Conservation (phyloP, 2,113 vertebrate genomes). For the Sander lucioperca region DNA sequence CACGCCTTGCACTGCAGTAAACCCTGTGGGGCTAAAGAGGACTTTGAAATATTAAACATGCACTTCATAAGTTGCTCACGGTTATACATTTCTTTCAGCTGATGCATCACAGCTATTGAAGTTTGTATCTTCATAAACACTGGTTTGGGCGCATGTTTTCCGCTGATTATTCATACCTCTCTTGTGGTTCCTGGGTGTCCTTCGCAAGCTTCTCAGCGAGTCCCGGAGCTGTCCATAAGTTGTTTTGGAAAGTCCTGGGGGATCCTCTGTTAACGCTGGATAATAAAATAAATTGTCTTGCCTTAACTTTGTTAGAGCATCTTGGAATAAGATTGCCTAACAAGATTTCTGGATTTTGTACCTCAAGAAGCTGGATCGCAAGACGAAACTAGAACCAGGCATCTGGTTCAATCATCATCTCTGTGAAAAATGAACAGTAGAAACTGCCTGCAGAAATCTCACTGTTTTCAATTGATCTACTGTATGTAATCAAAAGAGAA, state of each 20-base stretch:
- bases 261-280: conserved; percentile 48
- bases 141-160: conserved; percentile 42
- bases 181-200: conserved; percentile 62
- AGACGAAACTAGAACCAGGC: conserved; percentile 60
- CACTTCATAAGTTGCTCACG: conserved; percentile 43
- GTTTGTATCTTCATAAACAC: conserved; percentile 46
- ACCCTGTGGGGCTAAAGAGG: conserved; percentile 62
- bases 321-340: conserved; percentile 59
- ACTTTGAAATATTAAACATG: conserved; percentile 73
- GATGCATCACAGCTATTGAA: conserved; percentile 51
- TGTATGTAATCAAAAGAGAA: conserved; percentile 56
- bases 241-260: conserved; percentile 62
- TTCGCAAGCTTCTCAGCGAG: conserved; percentile 33
- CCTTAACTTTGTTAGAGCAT: conserved; percentile 60
- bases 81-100: conserved; percentile 45
- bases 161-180: conserved; percentile 37
- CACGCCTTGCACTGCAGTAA: conserved; percentile 60
- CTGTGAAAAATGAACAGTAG: conserved; percentile 64
- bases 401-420: conserved; percentile 49
- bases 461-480: conserved; percentile 59
- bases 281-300: conserved; percentile 64
- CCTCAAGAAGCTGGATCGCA: conserved; percentile 45
- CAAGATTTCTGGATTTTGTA: conserved; percentile 55
- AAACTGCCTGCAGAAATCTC: conserved; percentile 44
- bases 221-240: conserved; percentile 44